Base-by-base conservation (phyloP, 2,888 invertebrate genomes). In the Diogma glabrata region DNA sequence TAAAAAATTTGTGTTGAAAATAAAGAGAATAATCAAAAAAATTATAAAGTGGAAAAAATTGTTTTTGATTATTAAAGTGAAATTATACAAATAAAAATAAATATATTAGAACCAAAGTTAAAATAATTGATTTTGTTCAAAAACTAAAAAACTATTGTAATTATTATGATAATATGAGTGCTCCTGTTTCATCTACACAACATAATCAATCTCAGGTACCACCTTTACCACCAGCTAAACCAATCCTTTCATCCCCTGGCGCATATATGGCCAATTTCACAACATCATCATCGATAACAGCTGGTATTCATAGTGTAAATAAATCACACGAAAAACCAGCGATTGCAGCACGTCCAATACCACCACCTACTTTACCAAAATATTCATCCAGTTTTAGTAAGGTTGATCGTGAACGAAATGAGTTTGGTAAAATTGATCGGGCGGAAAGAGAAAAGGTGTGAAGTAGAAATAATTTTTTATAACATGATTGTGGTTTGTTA, bases 311-410 rank as follows among this genome's bases (percentile, higher is more conserved):
- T 53, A 60, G 62, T 56, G 60, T 61, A 47, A 62, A 62, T 49
- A 62, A 62, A 56, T 56, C 58, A 10, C 60, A 60, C 47, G 62
- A 61, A 53, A 62, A 61, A 52, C 62, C 61, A 43, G 61, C 60
- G 20, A 76, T 79, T 58, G 61, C 61, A 46, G 76, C 79, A 56
- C 73, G 82, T 60, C 84, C 84, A 51, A 81, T 81, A 59, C 86
- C 85, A 58, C 86, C 86, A 54, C 86, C 87, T 50, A 84, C 85
- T 49, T 71, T 86, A 60, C 86, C 86, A 33, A 86, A 85, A 66
- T 86, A 86, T 66, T 84, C 85, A 61, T 80, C 82, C 52, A 84
- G 84, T 58, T 84, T 84, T 65, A 83, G 82, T 63, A 83, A 84
- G 54, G 83, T 58, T 47, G 62, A 61, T 57, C 61, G 62, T 19